Evolutionary conservation across 1,140 invertebrate genomes (phyloP), one percentile per base, ranked within the genome.

Genomic region (Pararge aegeria): DNA sequence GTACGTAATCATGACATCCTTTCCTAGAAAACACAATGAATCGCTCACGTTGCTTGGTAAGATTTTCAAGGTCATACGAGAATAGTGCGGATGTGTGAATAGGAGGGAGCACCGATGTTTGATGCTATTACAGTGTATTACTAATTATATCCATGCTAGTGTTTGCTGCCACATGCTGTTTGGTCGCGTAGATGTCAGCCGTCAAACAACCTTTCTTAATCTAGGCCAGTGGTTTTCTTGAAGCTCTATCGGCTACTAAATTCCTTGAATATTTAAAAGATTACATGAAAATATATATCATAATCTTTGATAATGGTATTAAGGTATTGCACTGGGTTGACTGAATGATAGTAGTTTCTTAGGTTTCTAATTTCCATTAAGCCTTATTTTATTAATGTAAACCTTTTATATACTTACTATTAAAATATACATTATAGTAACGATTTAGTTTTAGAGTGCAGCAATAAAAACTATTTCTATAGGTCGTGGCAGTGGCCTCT

Each of bases 71-170:
- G 81, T 64, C 78, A 57, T 38, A 29, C 76, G 54, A 77, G 73
- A 79, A 79, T 83, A 83, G 75, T 75, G 63, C 61, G 50, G 48
- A 70, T 71, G 68, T 73, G 74, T 73, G 78, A 74, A 77, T 73
- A 70, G 64, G 67, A 48, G 58, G 51, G 58, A 66, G 67, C 70
- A 70, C 76, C 68, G 68, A 71, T 82, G 75, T 82, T 79, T 80
- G 75, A 72, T 62, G 67, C 70, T 56, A 44, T 51, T 62, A 62
- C 30, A 59, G 64, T 62, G 67, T 61, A 69, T 57, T 58, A 69
- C 76, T 82, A 80, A 80, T 77, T 78, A 79, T 80, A 80, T 59
- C 42, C 70, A 57, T 55, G 24, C 70, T 55, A 71, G 68, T 73
- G 64, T 71, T 66, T 40, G 59, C 62, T 66, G 64, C 65, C 50